Evolutionary conservation across 2,113 vertebrate genomes (phyloP).

Genomic region (Hiodon alosoides): DNA sequence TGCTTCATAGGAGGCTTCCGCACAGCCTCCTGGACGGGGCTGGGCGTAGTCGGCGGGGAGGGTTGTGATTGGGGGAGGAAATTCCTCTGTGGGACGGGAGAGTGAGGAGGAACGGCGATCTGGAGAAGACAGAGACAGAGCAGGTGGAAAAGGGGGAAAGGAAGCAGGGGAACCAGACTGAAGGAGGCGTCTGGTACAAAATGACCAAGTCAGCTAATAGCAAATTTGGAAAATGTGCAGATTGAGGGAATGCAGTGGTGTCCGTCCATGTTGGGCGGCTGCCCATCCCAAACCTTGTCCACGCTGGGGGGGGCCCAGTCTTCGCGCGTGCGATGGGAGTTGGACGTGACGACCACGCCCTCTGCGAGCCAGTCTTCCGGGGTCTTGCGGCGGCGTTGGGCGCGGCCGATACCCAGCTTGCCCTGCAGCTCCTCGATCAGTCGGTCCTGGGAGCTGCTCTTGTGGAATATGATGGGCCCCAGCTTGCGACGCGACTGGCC

Average conservation of each 20-base stretch:
- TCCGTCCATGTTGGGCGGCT: too few species aligned
- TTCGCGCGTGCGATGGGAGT: constrained; percentile 64
- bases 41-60: constrained; percentile 35
- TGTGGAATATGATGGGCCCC: constrained; percentile 81
- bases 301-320: constrained; percentile 66
- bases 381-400: constrained; percentile 58
- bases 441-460: constrained; percentile 81
- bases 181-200: constrained; percentile 19
- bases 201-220: not conserved
- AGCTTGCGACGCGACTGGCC: constrained; percentile 76
- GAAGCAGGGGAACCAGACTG: constrained; percentile 21
- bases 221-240: too few species aligned
- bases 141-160: constrained; percentile 18
- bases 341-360: constrained; percentile 74
- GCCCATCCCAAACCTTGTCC: constrained; percentile 63
- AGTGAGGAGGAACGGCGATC: constrained; percentile 73
- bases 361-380: constrained; percentile 82
- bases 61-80: constrained; percentile 63
- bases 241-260: not conserved
- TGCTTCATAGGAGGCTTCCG: not conserved
- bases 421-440: constrained; percentile 89
- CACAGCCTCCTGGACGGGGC: constrained; percentile 44
- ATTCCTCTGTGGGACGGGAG: constrained; percentile 71
- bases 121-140: constrained; percentile 53
- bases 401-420: constrained; percentile 74